Percentiles rank a stretch among this genome's conserved stretches.
phyloP scores from a whole-genome alignment of 1,140 invertebrate genomes.

The Scaptomyza pallida region DNA sequence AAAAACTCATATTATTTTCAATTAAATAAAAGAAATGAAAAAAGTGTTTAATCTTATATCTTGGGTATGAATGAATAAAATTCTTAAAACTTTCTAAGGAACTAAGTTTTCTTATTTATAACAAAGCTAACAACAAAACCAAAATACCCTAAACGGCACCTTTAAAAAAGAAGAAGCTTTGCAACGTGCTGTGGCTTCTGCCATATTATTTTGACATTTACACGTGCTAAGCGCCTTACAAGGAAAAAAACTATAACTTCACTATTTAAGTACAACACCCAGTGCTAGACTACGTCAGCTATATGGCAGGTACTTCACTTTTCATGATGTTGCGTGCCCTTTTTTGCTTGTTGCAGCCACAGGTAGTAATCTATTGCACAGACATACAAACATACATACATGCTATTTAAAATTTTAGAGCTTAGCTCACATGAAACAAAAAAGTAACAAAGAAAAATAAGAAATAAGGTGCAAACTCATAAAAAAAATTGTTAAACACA shows the following conservation, averaged over 20 bases:
- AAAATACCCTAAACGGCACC: neutral
- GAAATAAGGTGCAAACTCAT: constrained; percentile 69
- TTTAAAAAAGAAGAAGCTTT: neutral
- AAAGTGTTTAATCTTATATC: too few relatives aligned
- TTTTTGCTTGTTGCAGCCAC: constrained; percentile 47
- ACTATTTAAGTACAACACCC: constrained; percentile 29
- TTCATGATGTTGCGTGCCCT: constrained; percentile 51
- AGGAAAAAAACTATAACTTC: constrained; percentile 14
- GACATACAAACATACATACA: neutral
- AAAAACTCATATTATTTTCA: too few relatives aligned
- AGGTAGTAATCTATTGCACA: constrained; percentile 7
- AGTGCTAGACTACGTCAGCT: neutral
- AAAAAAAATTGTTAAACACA: constrained; percentile 64
- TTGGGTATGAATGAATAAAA: too few relatives aligned
- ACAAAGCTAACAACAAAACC: too few relatives aligned
- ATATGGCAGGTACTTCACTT: constrained; percentile 10
- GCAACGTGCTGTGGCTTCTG: constrained; percentile 17
- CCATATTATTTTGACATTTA: constrained; percentile 62
- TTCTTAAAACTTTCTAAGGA: too few relatives aligned
- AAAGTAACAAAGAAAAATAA: constrained; percentile 14
- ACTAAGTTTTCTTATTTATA: too few relatives aligned
- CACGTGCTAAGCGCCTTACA: constrained; percentile 48
- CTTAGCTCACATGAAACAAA: constrained; percentile 62
- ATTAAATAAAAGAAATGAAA: too few relatives aligned
- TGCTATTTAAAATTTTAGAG: constrained; percentile 47